Percentiles rank a stretch among this genome's conserved stretches.
phyloP scores from a whole-genome alignment of 2,797 vertebrate genomes.

The Eurystomus glaucurus region DNA sequence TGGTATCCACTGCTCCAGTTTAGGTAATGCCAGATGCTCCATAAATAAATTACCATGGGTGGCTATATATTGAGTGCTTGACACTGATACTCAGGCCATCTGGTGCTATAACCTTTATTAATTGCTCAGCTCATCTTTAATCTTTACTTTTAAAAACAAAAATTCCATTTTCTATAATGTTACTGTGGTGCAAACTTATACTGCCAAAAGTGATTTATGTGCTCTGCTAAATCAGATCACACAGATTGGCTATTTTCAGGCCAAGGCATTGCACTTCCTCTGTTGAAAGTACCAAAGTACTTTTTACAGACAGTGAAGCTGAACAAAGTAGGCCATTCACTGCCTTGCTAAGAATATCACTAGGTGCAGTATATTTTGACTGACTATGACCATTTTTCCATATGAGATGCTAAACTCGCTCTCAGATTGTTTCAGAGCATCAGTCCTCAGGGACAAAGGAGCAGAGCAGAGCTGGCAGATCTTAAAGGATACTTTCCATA shows the following conservation, averaged over 20 bases:
- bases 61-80: neutral
- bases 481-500: too few relatives aligned
- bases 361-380: neutral
- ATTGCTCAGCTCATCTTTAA: neutral
- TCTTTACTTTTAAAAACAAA: neutral
- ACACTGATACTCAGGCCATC: neutral
- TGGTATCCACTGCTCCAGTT: neutral
- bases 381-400: neutral
- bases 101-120: neutral
- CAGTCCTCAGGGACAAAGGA: too few relatives aligned
- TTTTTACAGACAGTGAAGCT: neutral
- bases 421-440: neutral
- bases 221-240: neutral
- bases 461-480: too few relatives aligned
- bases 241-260: neutral
- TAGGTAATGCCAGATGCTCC: neutral
- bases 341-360: neutral
- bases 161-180: neutral
- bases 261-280: neutral
- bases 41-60: neutral
- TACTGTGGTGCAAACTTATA: neutral
- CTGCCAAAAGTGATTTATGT: neutral
- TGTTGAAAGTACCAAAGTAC: neutral
- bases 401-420: neutral
- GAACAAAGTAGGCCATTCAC: neutral